Base-by-base conservation (phyloP, 2,888 invertebrate genomes). In the Mythimna pallens region DNA sequence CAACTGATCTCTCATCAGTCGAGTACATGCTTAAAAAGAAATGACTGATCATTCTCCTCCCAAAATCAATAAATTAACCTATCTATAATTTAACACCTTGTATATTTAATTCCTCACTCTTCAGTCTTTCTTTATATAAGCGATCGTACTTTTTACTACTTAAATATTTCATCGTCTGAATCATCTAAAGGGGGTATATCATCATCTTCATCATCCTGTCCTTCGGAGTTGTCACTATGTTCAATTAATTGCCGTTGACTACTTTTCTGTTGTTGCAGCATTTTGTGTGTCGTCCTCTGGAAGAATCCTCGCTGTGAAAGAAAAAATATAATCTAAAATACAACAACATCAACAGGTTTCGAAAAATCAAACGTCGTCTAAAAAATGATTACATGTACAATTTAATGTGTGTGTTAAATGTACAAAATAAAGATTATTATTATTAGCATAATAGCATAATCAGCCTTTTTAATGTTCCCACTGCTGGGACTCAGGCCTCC, bases 271-370 rank as follows among this genome's bases (percentile, higher is more conserved):
- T 72, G 59, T 43, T 81, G 87, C 30, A 86, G 14, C 81, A 85
- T 55, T 4, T 76, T 63, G n/a, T 76, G 85, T 12, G 73, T 77
- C 1, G 75, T 85, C 14, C 85, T 72, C 57, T 79, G 61, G 67
- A 85, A 85, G 76, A 85, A 85, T 0, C 85, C 85, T 14, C 73
- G 65, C 85, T 85, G 85, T 10, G 40, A 73, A 47, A 17, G 17
- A 5, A 47, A 47, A 43, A 47, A 47, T 47, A 20, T 47, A 17
- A 17, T 47, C 17, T 47, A 5, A 47, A 47, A 6, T 47, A 47
- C 17, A 47, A 47, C 6, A 14, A 47, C 5, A 20, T 6, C 14
- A 47, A 17, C 47, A 20, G 4, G 7, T 43, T 5, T 43, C 14
- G 10, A 43, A 43, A 14, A 43, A 43, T 12, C 12, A 43, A 43